phyloP scores from a whole-genome alignment of 2,888 invertebrate species.

The Macrosiphum euphorbiae region DNA sequence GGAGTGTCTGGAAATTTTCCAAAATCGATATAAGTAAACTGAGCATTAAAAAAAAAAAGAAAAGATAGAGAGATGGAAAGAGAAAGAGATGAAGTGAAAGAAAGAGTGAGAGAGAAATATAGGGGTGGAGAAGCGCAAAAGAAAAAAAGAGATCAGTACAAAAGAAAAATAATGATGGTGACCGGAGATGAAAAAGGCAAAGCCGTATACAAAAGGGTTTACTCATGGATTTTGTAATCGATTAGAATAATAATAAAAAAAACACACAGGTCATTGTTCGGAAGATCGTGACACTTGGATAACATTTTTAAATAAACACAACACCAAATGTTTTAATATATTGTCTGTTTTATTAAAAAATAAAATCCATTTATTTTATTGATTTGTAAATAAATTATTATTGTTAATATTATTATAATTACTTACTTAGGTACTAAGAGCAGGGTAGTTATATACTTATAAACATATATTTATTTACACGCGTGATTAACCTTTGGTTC shows the following conservation, averaged over 20 bases:
- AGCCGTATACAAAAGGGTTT: constrained; percentile 58
- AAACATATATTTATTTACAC: not conserved
- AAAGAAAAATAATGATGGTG: constrained; percentile 60
- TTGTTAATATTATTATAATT: not conserved
- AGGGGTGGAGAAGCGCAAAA: not conserved
- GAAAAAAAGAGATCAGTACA: constrained; percentile 51
- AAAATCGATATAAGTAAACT: constrained; percentile 62
- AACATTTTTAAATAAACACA: constrained; percentile 21
- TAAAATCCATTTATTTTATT: not conserved
- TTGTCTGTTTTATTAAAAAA: not conserved
- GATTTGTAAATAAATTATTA: not conserved
- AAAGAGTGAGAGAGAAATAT: not conserved
- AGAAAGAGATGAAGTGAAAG: not conserved
- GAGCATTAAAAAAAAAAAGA: constrained; percentile 34
- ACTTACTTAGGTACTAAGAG: not conserved
- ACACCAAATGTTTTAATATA: not conserved
- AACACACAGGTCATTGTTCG: constrained; percentile 46
- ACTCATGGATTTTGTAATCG: constrained; percentile 48
- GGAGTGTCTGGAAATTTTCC: constrained; percentile 58
- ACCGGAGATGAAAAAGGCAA: constrained; percentile 59
- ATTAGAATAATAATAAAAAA: constrained; percentile 57
- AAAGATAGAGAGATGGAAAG: not conserved
- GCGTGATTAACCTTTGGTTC: not conserved
- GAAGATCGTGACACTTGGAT: constrained; percentile 30
- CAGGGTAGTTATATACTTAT: not conserved